These are phyloP conservation scores for Drosophila jambulina DNA, from an alignment of 1,140 invertebrate genomes.

Conservation along the genomic window DNA sequence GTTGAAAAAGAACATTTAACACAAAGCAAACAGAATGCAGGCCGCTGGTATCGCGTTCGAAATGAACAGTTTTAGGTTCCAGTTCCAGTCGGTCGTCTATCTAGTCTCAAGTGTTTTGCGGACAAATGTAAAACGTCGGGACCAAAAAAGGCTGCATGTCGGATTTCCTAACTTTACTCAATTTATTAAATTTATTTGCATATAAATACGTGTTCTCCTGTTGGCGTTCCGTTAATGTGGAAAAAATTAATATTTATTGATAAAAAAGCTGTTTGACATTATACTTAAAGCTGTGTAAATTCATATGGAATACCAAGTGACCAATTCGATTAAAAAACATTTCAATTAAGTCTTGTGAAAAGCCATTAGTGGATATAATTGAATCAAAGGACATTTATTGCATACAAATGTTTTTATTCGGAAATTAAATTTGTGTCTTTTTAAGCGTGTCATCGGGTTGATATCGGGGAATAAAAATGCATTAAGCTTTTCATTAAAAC, in stretches of 20 bases:
- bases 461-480: background rate
- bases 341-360: background rate
- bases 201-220: background rate
- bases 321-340: constrained; percentile 5
- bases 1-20: constrained; percentile 28
- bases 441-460: too few species aligned
- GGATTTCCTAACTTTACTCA: background rate
- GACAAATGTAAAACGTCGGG: constrained; percentile 38
- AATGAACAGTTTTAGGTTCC: constrained; percentile 37
- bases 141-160: background rate
- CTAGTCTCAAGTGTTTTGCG: constrained; percentile 41
- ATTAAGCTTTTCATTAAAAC: too few species aligned
- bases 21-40: constrained; percentile 34
- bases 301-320: background rate
- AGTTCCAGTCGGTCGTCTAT: constrained; percentile 44
- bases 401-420: background rate
- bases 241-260: background rate
- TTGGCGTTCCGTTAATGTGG: background rate
- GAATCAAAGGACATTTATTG: constrained; percentile 1
- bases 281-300: constrained; percentile 3
- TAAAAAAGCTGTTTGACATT: background rate
- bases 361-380: constrained; percentile 4
- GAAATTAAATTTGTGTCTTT: background rate
- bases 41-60: constrained; percentile 22
- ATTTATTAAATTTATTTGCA: background rate